Conservation (phyloP, 2,797 vertebrate genomes). For the Peromyscus melanophrys region DNA sequence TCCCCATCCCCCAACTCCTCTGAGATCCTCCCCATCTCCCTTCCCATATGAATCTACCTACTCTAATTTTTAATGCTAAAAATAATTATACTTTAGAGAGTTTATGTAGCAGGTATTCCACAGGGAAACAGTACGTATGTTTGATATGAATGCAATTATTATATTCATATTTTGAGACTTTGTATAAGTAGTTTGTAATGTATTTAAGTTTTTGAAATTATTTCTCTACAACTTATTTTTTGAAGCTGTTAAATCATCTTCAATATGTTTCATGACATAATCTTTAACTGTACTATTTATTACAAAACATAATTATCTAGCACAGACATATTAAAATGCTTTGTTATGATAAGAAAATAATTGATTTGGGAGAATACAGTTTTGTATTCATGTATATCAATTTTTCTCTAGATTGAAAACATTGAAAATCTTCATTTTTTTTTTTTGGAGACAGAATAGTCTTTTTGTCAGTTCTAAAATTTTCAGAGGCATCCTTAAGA, state of each 20-base stretch:
- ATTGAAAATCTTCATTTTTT: background rate
- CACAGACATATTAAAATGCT: constrained; percentile 2
- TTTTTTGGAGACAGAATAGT: background rate
- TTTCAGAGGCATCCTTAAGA: constrained; percentile 4
- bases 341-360: background rate
- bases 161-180: background rate
- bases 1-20: too few relatives aligned
- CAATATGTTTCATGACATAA: background rate
- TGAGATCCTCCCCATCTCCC: background rate
- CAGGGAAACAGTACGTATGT: background rate
- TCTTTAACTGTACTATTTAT: background rate
- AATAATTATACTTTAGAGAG: background rate
- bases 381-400: background rate
- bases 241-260: background rate
- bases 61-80: background rate
- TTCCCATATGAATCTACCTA: background rate
- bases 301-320: constrained; percentile 1
- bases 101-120: background rate
- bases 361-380: background rate
- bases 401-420: background rate
- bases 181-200: background rate
- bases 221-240: background rate
- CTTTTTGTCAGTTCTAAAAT: background rate
- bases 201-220: background rate
- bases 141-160: background rate